Evolutionary conservation across 92 coral and sea anemone species (phyloP), one percentile per base, ranked within the genome.

Genomic region (Ricordea florida): DNA sequence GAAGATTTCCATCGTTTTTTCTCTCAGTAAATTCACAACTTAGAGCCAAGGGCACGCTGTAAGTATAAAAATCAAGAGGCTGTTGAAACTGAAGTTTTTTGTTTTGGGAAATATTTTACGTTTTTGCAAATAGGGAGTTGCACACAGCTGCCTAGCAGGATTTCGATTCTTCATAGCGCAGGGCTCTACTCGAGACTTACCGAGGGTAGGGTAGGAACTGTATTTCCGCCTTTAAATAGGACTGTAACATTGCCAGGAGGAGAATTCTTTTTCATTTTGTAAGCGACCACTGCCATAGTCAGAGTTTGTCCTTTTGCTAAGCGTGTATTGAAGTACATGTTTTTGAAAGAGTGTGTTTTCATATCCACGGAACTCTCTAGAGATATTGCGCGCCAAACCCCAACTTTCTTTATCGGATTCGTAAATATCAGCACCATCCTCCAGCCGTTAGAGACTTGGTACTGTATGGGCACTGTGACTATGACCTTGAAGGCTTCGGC

Each of bases 401-500:
- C 69, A 15, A 72, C 35, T 44, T 40, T 72, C 13, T 30, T 43
- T 21, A 72, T 32, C 43, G 79, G 79, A 22, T 72, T 45, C 2
- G 69, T 25, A 43, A 72, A 72, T 56, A 57, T 40, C 30, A 72
- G 24, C 11, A 55, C 52, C 56, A 72, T 72, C 41, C 79, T 40
- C 79, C 69, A 72, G 27, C 79, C 68, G 35, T 59, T 10, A 6
- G 79, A 32, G 52, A 72, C 79, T 42, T 42, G 41, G 43, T 57
- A 56, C 31, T 57, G 43, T 56, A 57, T 72, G 29, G 31, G 18
- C 24, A 72, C 69, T 0, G 6, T 40, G 42, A 57, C 31, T 13
- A 57, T 72, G 11, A 72, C 8, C 51, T 72, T 72, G 41, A 72
- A 72, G 56, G 79, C 79, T 38, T 57, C 69, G 57, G 69, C 69